Base-by-base conservation (phyloP, 2,113 vertebrate species). In the Leucopternis melanops region DNA sequence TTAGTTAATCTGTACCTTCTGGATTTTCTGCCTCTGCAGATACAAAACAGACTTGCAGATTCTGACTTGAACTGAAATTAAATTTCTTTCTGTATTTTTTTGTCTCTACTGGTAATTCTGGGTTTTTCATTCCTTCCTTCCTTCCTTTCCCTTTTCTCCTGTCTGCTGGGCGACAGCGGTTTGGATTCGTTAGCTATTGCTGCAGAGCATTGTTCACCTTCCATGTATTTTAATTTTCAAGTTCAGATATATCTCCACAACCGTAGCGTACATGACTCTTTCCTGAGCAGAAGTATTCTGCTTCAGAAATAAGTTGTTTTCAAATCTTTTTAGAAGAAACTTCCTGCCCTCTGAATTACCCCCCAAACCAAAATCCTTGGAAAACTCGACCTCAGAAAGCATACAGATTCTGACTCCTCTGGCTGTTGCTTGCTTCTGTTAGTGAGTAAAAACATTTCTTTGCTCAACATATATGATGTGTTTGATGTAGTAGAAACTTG, bases 61-160 rank as follows among this genome's bases (percentile, higher is more conserved):
- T 94, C 67, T 79, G 58, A 95, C 84, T 94, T 78, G 67, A 97
- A 92, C 72, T 54, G 86, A 83, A 94, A 54, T 59, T 73, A 36
- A 54, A 42, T 57, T 65, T 83, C 32, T 83, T 81, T 25, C 23
- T 34, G 0, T 86, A 5, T 20, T 38, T 72, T 47, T 47, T 67
- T 6, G 4, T 61, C 26, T 88, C 40, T 86, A 8, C 73, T 95
- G 86, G 74, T 63, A 52, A 3, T 82, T 91, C 72, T 88, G 94
- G 36, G 36, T 31, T 94, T 88, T 93, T 55, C 52, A 31, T 86
- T 81, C 59, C 92, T 86, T 49, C 47, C 22, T 47, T 25, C 22
- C 61, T 87, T 49, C 59, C 92, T 86, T 57, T 9, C 89, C 82
- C 88, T 79, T 54, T 40, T 25, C 72, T 63, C 82, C 75, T 34